Conservation (phyloP, 1,140 invertebrate species). For the Saccostrea echinata region DNA sequence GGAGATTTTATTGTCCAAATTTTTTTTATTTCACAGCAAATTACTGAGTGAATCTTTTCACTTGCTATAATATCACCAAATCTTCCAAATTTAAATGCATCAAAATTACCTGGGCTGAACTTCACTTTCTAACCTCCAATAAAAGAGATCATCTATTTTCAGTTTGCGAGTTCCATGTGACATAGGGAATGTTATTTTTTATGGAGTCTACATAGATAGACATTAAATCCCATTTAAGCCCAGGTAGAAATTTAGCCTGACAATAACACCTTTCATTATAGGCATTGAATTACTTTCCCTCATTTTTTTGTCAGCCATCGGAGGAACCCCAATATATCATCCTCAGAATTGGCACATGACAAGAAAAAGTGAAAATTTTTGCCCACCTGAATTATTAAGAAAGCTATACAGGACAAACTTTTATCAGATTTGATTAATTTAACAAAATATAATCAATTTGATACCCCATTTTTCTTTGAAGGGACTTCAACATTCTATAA, state of each 20-base stretch:
- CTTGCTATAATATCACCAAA: not conserved
- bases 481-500: not conserved
- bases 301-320: not conserved
- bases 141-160: slow-evolving; percentile 6
- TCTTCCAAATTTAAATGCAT: not conserved
- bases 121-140: slow-evolving; percentile 28
- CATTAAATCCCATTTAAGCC: not conserved
- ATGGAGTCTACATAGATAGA: not conserved
- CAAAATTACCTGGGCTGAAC: not conserved
- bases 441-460: not conserved
- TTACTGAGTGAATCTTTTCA: not conserved
- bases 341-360: not conserved
- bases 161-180: not conserved
- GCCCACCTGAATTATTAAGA: too few relatives aligned
- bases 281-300: slow-evolving; percentile 15
- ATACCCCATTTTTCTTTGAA: not conserved
- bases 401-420: too few relatives aligned
- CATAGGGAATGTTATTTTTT: not conserved
- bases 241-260: not conserved
- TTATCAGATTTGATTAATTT: not conserved
- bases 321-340: not conserved
- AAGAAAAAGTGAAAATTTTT: not conserved
- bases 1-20: not conserved
- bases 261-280: not conserved
- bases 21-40: not conserved